phyloP scores from a whole-genome alignment of 2,113 vertebrate species.

The Pteronura brasiliensis region DNA sequence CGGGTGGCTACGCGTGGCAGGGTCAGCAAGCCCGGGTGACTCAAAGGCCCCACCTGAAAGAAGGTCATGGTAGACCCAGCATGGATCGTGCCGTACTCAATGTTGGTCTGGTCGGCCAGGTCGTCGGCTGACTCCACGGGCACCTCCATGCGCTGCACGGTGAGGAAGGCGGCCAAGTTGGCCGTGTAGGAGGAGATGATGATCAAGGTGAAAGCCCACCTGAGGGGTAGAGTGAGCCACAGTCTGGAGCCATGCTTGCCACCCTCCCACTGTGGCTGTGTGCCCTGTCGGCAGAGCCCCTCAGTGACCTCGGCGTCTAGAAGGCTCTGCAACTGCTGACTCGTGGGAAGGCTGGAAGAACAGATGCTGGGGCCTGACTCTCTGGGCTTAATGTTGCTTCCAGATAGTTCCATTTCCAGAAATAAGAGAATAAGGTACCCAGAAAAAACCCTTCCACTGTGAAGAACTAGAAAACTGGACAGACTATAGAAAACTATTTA shows the following conservation, averaged over 20 bases:
- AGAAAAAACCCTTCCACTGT: not conserved
- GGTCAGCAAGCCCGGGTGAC: not conserved
- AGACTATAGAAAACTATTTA: not conserved
- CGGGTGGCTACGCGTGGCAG: fast-evolving
- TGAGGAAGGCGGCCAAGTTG: slow-evolving; percentile 94
- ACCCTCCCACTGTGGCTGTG: not conserved
- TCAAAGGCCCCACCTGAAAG: slow-evolving; percentile 87
- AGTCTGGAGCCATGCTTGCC: not conserved
- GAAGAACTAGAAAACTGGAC: not conserved
- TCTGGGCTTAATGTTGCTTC: not conserved
- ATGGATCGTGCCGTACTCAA: slow-evolving; percentile 95
- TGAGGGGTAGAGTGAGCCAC: slow-evolving; percentile 66
- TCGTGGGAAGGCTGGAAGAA: not conserved
- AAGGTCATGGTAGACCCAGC: slow-evolving; percentile 97
- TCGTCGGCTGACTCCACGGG: slow-evolving; percentile 94
- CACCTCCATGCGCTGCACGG: slow-evolving; percentile 95
- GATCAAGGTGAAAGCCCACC: slow-evolving; percentile 98
- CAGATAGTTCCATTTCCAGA: not conserved
- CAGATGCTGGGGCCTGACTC: not conserved
- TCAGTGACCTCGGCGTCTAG: not conserved
- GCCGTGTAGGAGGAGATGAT: slow-evolving; percentile 98
- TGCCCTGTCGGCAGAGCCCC: not conserved
- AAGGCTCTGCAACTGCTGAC: not conserved
- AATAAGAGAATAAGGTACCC: not conserved
- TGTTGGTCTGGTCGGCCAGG: slow-evolving; percentile 95